Conservation (phyloP, 2,888 invertebrate species). For the Tyria jacobaeae region DNA sequence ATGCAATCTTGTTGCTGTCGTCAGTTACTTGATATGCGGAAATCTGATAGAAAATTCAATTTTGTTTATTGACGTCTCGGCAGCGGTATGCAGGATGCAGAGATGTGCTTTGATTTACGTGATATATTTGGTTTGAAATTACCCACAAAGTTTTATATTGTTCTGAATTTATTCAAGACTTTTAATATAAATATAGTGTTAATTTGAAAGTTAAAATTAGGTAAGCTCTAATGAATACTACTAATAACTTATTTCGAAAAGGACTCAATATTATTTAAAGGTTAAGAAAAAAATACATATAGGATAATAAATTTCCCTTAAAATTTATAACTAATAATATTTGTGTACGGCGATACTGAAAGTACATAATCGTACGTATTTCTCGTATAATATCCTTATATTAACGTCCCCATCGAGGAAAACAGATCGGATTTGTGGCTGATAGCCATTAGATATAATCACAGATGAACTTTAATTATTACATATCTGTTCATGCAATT, state of each 20-base stretch:
- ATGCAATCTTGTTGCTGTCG: slow-evolving; percentile 47
- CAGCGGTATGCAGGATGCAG: slow-evolving; percentile 2
- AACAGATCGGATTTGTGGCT: slow-evolving; percentile 15
- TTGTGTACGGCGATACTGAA: slow-evolving; percentile 4
- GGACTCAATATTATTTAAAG: background rate
- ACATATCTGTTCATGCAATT: background rate
- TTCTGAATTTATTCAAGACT: background rate
- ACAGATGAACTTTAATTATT: slow-evolving; percentile 6
- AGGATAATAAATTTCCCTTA: background rate
- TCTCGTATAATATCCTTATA: slow-evolving; percentile 10
- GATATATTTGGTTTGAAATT: background rate
- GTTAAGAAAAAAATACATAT: too few species aligned
- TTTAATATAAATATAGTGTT: too few species aligned
- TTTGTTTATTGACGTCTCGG: slow-evolving; percentile 26
- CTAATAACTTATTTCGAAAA: background rate
- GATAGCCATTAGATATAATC: slow-evolving; percentile 7
- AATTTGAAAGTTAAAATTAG: too few species aligned
- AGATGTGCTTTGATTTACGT: background rate
- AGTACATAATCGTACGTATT: slow-evolving; percentile 12
- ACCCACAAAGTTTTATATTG: background rate
- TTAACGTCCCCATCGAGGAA: slow-evolving; percentile 11
- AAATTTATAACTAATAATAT: background rate
- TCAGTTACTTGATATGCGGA: slow-evolving; percentile 37
- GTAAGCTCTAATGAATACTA: background rate
- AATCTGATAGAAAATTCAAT: slow-evolving; percentile 50